Evolutionary conservation across 2,113 vertebrate genomes (phyloP).

Genomic region (Sialia sialis): DNA sequence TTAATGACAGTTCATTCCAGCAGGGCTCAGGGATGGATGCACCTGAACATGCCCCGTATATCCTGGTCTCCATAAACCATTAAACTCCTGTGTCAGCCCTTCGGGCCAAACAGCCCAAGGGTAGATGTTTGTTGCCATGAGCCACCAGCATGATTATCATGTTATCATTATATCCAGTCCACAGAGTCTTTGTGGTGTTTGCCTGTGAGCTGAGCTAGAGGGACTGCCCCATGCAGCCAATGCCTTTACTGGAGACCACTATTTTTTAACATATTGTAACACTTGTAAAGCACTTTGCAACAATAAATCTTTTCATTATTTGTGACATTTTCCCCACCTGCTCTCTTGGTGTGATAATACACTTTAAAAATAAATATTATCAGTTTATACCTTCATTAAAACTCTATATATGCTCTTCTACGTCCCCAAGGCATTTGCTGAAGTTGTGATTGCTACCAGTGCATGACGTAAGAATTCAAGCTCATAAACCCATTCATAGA

Average conservation of each 20-base stretch:
- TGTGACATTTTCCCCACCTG: neutral
- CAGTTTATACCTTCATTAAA: conserved; percentile 12
- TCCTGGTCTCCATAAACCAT: neutral
- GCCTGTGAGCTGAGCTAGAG: accelerated
- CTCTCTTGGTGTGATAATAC: conserved; percentile 1
- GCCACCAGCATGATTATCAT: accelerated
- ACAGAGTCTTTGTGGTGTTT: neutral
- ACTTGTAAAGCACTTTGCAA: conserved; percentile 22
- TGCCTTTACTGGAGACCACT: neutral
- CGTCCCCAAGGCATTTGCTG: conserved; percentile 34
- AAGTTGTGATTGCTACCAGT: conserved; percentile 48
- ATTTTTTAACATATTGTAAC: neutral
- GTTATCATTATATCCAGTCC: neutral
- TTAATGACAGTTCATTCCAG: neutral
- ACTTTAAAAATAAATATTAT: conserved; percentile 6
- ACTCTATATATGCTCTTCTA: neutral
- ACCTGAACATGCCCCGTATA: accelerated
- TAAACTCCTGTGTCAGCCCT: neutral
- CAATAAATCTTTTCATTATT: conserved; percentile 13
- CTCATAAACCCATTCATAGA: conserved; percentile 63
- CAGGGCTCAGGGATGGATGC: neutral
- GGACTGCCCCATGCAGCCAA: neutral
- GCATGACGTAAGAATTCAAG: conserved; percentile 54
- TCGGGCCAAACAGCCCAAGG: neutral
- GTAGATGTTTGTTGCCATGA: neutral